These are phyloP conservation scores for Aporophyla nigra DNA, from an alignment of 2,888 invertebrate species.

Conservation along the genomic window DNA sequence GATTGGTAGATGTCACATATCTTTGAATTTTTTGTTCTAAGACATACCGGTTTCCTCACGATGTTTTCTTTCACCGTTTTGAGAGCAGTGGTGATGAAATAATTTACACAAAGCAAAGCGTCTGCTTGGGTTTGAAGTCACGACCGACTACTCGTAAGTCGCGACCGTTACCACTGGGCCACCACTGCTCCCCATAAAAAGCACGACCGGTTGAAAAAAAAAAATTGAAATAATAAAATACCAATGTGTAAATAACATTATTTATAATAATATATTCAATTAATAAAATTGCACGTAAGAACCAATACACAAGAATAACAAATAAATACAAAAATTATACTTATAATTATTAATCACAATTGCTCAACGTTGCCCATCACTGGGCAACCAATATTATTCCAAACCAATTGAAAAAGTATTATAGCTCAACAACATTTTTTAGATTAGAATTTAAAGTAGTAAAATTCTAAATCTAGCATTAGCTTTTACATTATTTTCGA, in stretches of 20 bases:
- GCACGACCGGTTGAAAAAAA: too few relatives aligned
- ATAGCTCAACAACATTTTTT: conserved; percentile 22
- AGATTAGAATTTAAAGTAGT: conserved; percentile 11
- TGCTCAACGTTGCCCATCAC: conserved; percentile 31
- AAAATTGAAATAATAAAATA: conserved; percentile 12
- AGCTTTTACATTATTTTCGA: background rate
- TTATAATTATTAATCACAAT: conserved; percentile 67
- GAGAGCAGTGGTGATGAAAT: too few relatives aligned
- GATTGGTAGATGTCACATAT: too few relatives aligned
- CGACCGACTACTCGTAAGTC: too few relatives aligned
- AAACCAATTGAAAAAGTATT: conserved; percentile 26
- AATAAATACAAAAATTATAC: conserved; percentile 64
- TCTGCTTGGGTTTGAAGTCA: too few relatives aligned
- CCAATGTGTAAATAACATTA: conserved; percentile 55
- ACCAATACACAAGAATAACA: conserved; percentile 61
- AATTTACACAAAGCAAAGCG: too few relatives aligned
- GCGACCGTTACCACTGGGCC: too few relatives aligned
- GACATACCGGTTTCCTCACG: too few relatives aligned
- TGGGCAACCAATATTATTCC: conserved; percentile 24
- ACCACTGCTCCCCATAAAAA: too few relatives aligned
- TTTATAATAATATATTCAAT: conserved; percentile 60
- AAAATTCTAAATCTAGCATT: background rate
- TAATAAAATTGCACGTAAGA: conserved; percentile 60
- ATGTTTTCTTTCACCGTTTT: too few relatives aligned
- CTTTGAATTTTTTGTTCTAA: too few relatives aligned